Evolutionary conservation across 2,888 invertebrate species (phyloP).

Genomic region (Apoderus coryli): DNA sequence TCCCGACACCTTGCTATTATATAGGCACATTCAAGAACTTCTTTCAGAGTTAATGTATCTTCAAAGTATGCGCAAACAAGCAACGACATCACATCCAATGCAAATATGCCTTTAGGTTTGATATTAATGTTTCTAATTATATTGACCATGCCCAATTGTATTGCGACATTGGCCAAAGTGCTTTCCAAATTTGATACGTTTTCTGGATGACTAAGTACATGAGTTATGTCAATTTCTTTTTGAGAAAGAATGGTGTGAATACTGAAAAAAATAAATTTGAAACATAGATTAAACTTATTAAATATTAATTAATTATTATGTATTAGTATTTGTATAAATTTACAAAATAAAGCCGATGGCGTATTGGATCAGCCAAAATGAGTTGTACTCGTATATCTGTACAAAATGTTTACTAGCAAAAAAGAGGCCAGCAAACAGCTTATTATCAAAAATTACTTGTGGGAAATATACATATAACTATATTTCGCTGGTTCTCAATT

Average conservation of each 20-base stretch:
- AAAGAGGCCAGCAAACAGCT: too few species aligned
- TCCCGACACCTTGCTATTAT: too few species aligned
- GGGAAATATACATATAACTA: too few species aligned
- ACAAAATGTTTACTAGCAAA: too few species aligned
- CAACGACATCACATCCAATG: constrained; percentile 82
- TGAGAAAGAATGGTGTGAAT: constrained; percentile 14
- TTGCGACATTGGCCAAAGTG: constrained; percentile 31
- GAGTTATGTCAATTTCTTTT: constrained; percentile 16
- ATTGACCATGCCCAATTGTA: constrained; percentile 38
- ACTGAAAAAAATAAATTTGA: constrained; percentile 14
- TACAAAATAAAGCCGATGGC: too few species aligned
- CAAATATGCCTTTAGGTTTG: constrained; percentile 19
- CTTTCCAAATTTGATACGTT: constrained; percentile 6
- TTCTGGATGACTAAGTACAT: constrained; percentile 8
- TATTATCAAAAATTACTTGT: too few species aligned
- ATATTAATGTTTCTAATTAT: constrained; percentile 36
- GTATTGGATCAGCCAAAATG: too few species aligned
- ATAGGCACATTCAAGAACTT: constrained; percentile 45
- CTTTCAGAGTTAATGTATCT: constrained; percentile 67
- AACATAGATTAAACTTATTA: too few species aligned
- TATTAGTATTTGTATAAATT: too few species aligned
- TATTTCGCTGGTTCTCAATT: too few species aligned
- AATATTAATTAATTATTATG: too few species aligned
- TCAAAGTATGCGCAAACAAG: constrained; percentile 90
- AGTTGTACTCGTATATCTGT: too few species aligned